A percentile compares a stretch with the other conserved stretches of the same genome.
phyloP scores from a whole-genome alignment of 92 coral and sea anemone genomes.

The Palythoa grandiflora region DNA sequence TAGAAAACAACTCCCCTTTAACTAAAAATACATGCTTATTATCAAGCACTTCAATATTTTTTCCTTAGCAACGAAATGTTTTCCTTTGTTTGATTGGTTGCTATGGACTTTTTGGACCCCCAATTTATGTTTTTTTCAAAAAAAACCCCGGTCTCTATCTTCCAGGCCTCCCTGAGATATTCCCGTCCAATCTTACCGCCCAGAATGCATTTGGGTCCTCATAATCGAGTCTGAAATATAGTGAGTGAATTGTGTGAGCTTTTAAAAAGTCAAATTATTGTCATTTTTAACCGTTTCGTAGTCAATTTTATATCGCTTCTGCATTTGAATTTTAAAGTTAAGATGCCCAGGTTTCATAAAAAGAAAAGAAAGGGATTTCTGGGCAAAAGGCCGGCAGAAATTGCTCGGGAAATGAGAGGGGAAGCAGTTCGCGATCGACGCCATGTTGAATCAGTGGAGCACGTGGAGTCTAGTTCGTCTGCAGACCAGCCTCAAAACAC shows the following conservation, averaged over 20 bases:
- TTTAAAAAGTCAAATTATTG: background rate
- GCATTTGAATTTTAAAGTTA: background rate
- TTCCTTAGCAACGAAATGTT: slow-evolving; percentile 18
- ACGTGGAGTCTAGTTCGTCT: slow-evolving; percentile 18
- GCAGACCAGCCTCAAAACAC: background rate
- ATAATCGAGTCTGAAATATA: background rate
- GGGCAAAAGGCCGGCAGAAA: slow-evolving; percentile 31
- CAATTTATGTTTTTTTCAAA: background rate
- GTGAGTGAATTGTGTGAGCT: background rate
- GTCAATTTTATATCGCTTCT: background rate
- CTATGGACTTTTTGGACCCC: slow-evolving; percentile 3
- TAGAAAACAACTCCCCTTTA: background rate
- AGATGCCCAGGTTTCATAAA: background rate
- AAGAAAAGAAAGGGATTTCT: slow-evolving; percentile 34
- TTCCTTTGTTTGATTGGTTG: slow-evolving; percentile 9
- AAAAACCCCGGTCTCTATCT: background rate
- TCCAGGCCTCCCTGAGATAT: slow-evolving; percentile 6
- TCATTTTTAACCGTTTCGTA: background rate
- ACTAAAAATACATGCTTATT: background rate
- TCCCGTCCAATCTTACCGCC: slow-evolving; percentile 21
- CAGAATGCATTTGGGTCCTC: slow-evolving; percentile 24
- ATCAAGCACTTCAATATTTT: background rate
- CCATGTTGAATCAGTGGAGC: background rate
- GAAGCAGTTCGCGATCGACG: background rate
- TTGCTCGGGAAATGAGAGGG: slow-evolving; percentile 8